phyloP scores from a whole-genome alignment of 1,140 invertebrate genomes.

The Eupristina koningsbergeri region DNA sequence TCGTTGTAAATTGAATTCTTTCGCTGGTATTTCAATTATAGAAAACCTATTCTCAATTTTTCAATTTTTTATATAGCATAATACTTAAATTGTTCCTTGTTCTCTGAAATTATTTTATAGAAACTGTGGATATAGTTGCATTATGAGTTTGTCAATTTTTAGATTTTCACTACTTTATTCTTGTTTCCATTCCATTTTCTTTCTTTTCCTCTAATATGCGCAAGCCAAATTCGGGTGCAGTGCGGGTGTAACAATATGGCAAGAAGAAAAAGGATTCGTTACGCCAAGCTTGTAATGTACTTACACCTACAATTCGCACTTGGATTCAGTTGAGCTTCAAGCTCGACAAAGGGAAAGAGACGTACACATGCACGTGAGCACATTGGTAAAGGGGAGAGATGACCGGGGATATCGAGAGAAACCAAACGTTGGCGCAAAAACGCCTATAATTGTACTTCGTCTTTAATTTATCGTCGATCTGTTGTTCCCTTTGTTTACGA shows the following conservation, averaged over 20 bases:
- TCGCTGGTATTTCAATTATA: too few species aligned
- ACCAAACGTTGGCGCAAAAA: background rate
- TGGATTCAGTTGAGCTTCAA: slow-evolving; percentile 19
- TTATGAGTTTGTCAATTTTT: too few species aligned
- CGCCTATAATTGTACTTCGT: background rate
- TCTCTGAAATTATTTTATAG: too few species aligned
- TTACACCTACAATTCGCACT: slow-evolving; percentile 21
- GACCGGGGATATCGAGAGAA: background rate
- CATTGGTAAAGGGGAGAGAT: background rate
- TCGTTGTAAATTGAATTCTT: too few species aligned
- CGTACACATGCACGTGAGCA: slow-evolving; percentile 1
- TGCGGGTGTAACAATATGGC: background rate
- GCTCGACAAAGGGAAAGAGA: background rate
- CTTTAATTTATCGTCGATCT: background rate
- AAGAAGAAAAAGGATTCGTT: background rate
- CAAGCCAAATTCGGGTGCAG: too few species aligned
- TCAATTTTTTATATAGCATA: too few species aligned
- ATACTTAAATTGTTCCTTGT: too few species aligned
- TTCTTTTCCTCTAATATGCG: too few species aligned
- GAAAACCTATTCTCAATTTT: too few species aligned
- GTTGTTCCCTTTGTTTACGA: background rate
- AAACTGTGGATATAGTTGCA: too few species aligned
- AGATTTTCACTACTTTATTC: too few species aligned
- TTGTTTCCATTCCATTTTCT: too few species aligned
- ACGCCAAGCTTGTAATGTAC: slow-evolving; percentile 26